A percentile compares a stretch with the other conserved stretches of the same genome.
Conservation (phyloP, 2,888 invertebrate genomes). For the Gastracanthus pulcherrimus region DNA sequence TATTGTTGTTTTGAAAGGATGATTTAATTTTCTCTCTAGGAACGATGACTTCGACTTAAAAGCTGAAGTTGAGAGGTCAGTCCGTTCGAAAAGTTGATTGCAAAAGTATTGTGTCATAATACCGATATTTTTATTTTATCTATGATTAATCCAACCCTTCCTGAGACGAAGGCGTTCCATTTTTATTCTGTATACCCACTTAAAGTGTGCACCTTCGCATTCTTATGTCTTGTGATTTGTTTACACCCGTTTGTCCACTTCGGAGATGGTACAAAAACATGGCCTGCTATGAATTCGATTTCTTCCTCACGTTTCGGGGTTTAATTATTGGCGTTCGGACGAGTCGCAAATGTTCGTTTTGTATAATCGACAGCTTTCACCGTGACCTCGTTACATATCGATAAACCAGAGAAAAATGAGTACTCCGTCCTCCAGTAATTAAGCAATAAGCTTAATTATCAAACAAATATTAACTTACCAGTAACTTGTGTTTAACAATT, state of each 20-base stretch:
- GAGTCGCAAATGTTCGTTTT: background rate
- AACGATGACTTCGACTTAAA: conserved; percentile 68
- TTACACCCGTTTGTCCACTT: background rate
- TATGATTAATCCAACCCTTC: background rate
- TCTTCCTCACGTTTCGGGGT: background rate
- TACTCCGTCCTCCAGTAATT: background rate
- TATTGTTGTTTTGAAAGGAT: background rate
- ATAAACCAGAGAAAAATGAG: conserved; percentile 2
- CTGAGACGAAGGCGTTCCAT: background rate
- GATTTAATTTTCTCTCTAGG: conserved; percentile 61
- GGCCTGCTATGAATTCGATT: background rate
- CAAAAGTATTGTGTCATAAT: background rate
- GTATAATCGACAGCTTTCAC: conserved; percentile 32
- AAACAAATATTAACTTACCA: background rate
- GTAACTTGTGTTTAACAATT: background rate
- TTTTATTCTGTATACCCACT: background rate
- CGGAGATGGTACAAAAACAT: background rate
- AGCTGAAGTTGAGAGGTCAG: conserved; percentile 72
- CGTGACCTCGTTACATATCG: conserved; percentile 34
- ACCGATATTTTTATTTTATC: background rate
- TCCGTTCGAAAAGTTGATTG: conserved; percentile 1
- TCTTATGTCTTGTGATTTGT: background rate
- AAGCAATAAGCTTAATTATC: background rate
- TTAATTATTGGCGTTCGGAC: conserved; percentile 6
- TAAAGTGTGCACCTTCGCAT: background rate